Conservation (phyloP, 2,888 invertebrate genomes). For the Drosophila birchii region DNA sequence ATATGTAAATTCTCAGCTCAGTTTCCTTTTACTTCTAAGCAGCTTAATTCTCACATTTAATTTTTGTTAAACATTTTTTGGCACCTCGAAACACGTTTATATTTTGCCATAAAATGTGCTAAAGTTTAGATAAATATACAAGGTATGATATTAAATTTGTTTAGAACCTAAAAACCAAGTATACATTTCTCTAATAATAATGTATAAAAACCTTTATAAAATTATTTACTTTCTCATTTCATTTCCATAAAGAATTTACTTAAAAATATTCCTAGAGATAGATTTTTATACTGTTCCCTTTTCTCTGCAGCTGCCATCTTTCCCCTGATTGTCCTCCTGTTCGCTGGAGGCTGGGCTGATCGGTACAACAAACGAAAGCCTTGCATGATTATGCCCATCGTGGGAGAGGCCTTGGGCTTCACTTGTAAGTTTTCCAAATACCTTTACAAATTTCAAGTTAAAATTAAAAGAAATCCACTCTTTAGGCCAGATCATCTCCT, state of each 20-base stretch:
- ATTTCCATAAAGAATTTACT: too few species aligned
- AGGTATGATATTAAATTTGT: not conserved
- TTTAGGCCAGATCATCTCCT: constrained; percentile 82
- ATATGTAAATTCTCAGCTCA: not conserved
- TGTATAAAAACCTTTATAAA: not conserved
- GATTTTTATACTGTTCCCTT: not conserved
- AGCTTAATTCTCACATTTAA: not conserved
- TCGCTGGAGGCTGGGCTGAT: constrained; percentile 85
- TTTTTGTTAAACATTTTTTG: constrained; percentile 8
- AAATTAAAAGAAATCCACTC: not conserved
- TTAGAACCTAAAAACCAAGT: not conserved
- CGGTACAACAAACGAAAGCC: constrained; percentile 84
- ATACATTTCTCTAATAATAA: not conserved
- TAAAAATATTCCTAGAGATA: not conserved
- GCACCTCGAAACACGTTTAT: constrained; percentile 5
- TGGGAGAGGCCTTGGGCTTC: constrained; percentile 82
- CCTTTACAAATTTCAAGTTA: not conserved
- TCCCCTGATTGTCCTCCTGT: constrained; percentile 83
- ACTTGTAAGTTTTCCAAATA: constrained; percentile 66
- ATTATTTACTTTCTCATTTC: too few species aligned
- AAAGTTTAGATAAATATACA: not conserved
- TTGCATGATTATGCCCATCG: constrained; percentile 83
- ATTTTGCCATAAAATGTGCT: not conserved
- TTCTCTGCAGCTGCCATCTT: constrained; percentile 81
- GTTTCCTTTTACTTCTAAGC: not conserved